Evolutionary conservation across 2,888 invertebrate genomes (phyloP).

Genomic region (Theodoxus fluviatilis): DNA sequence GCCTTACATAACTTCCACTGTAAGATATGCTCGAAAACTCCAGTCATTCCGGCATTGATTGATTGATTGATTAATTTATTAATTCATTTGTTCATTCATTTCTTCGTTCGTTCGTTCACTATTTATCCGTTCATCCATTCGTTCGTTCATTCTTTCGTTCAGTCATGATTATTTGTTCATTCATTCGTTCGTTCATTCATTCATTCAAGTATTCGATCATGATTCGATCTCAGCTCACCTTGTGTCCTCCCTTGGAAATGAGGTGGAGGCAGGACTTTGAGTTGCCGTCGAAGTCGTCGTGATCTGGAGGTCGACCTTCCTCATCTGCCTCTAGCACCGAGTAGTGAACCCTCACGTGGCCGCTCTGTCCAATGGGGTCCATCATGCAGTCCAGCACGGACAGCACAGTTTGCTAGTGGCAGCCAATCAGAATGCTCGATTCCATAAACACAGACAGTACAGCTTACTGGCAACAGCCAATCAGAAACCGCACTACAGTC

Average conservation of each 20-base stretch:
- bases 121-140: no score
- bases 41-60: no score
- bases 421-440: neutral
- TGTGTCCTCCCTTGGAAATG: slow-evolving; percentile 49
- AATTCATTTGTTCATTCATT: no score
- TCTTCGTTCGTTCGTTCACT: no score
- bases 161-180: no score
- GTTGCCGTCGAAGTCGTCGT: slow-evolving; percentile 39
- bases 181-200: no score
- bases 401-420: slow-evolving; percentile 50
- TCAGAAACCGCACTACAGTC: neutral
- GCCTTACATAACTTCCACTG: no score
- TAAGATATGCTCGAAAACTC: no score
- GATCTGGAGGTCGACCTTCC: slow-evolving; percentile 43
- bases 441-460: neutral
- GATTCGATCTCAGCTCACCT: slow-evolving; percentile 43
- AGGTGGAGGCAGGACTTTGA: slow-evolving; percentile 51
- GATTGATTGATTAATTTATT: no score
- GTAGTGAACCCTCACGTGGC: slow-evolving; percentile 46
- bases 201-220: no score
- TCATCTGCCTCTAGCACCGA: slow-evolving; percentile 50
- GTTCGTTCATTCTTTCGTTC: no score
- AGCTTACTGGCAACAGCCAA: neutral
- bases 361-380: slow-evolving; percentile 42
- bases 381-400: slow-evolving; percentile 53